Evolutionary conservation across 2,888 invertebrate genomes (phyloP).

Genomic region (Brachyptera risi): DNA sequence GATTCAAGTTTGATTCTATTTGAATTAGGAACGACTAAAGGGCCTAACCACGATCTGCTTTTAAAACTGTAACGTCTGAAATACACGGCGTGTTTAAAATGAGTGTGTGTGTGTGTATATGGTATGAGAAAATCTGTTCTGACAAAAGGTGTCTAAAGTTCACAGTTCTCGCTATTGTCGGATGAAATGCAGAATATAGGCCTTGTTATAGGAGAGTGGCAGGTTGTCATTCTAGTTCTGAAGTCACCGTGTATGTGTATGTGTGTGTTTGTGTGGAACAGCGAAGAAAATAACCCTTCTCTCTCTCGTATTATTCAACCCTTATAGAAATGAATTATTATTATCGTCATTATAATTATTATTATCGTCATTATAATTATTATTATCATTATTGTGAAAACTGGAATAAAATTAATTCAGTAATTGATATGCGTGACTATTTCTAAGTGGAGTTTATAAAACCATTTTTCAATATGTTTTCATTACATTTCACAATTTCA

Average conservation of each 20-base stretch:
- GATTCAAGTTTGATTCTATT: constrained; percentile 13
- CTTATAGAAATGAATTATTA: no score
- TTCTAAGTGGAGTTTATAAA: no score
- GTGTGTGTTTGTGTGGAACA: no score
- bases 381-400: no score
- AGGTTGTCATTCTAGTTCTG: constrained; percentile 17
- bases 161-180: constrained; percentile 15
- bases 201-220: constrained; percentile 11
- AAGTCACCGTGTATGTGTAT: constrained; percentile 12
- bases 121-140: constrained; percentile 15
- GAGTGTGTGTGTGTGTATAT: no score
- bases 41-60: constrained; percentile 19
- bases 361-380: no score
- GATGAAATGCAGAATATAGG: constrained; percentile 10
- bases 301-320: no score
- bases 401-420: no score
- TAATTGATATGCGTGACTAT: no score
- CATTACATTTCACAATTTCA: no score
- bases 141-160: constrained; percentile 6
- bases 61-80: constrained; percentile 16
- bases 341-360: no score
- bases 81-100: constrained; percentile 7
- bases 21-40: constrained; percentile 21
- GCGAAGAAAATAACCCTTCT: neutral
- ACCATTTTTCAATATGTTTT: no score